Conservation (phyloP, 2,113 vertebrate species). For the Podiceps cristatus region DNA sequence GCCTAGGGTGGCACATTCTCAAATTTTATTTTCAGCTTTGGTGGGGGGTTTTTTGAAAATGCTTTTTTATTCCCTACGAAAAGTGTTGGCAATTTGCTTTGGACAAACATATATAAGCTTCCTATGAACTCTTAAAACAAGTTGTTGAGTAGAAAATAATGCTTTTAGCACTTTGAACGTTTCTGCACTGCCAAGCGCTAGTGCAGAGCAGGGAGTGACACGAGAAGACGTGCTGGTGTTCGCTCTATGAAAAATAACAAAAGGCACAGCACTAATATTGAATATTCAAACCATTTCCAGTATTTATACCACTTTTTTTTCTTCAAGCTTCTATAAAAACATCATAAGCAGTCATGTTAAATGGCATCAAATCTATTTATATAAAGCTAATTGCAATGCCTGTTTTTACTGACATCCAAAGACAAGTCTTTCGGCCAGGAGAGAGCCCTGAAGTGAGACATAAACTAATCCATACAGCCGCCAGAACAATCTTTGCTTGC, state of each 20-base stretch:
- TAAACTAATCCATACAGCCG: slow-evolving; percentile 22
- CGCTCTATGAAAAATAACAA: neutral
- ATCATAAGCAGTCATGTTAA: neutral
- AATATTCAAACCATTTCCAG: neutral
- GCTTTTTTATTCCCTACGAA: neutral
- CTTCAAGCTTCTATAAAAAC: neutral
- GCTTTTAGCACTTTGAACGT: neutral
- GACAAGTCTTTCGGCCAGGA: slow-evolving; percentile 31
- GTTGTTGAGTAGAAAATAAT: neutral
- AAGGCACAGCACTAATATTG: neutral
- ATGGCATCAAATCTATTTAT: neutral
- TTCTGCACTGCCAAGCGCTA: neutral
- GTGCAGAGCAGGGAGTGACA: neutral
- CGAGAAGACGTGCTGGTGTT: accelerated
- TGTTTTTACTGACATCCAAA: slow-evolving; percentile 9
- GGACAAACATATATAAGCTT: neutral
- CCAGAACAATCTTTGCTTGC: neutral
- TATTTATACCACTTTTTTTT: neutral
- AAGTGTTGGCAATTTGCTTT: neutral
- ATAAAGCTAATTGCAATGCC: slow-evolving; percentile 8
- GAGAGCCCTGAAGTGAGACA: neutral
- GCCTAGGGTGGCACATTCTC: neutral
- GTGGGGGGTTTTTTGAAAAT: neutral
- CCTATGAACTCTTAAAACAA: neutral
- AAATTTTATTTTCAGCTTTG: neutral